phyloP scores from a whole-genome alignment of 2,113 vertebrate species.

The Trematomus loennbergii region DNA sequence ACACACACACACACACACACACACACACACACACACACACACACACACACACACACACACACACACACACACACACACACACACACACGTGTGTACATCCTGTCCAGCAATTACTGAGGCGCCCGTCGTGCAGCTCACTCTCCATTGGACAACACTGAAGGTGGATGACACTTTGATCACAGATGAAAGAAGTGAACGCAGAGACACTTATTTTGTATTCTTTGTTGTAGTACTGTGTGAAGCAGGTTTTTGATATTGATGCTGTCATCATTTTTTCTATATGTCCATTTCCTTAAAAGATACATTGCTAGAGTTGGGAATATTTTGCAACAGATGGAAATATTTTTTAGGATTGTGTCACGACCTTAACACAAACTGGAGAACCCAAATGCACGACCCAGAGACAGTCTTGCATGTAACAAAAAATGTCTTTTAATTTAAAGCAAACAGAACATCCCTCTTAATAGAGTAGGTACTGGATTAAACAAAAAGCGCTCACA shows the following conservation, averaged over 20 bases:
- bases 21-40: conserved; percentile 2
- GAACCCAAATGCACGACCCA: too few species aligned
- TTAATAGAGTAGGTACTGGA: too few species aligned
- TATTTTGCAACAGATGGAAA: neutral
- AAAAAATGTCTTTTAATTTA: too few species aligned
- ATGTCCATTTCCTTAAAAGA: neutral
- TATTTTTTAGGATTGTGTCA: too few species aligned
- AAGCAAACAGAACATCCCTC: too few species aligned
- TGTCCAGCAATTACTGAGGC: too few species aligned
- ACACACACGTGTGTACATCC: too few species aligned
- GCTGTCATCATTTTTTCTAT: neutral
- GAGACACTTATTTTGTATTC: too few species aligned
- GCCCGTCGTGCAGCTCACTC: conserved; percentile 9
- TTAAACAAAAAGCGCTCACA: too few species aligned
- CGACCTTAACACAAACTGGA: too few species aligned
- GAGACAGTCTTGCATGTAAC: too few species aligned
- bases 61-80: neutral
- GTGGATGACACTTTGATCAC: conserved; percentile 22
- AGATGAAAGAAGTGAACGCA: neutral
- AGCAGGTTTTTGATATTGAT: neutral
- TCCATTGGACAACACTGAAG: neutral
- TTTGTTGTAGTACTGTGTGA: neutral
- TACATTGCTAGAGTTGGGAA: neutral
- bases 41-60: conserved; percentile 16
- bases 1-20: conserved; percentile 9